A percentile compares a stretch with the other conserved stretches of the same genome.
phyloP scores from a whole-genome alignment of 2,888 invertebrate genomes.

The Villa cingulata region DNA sequence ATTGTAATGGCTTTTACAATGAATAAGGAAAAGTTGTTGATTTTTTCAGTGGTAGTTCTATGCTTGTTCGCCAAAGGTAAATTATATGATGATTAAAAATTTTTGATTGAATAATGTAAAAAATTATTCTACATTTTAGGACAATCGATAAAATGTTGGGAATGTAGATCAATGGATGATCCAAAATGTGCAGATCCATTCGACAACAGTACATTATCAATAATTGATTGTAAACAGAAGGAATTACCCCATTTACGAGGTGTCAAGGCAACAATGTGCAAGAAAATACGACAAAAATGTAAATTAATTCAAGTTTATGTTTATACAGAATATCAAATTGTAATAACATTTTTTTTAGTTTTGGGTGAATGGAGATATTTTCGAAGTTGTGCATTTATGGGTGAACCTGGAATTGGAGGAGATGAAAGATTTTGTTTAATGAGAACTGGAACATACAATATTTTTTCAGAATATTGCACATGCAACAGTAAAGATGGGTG shows the following conservation, averaged over 20 bases:
- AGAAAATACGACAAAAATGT: constrained; percentile 87
- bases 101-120: not conserved
- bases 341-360: constrained; percentile 38
- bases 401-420: constrained; percentile 77
- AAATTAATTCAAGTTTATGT: constrained; percentile 6
- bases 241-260: constrained; percentile 51
- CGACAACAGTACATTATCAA: constrained; percentile 75
- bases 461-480: constrained; percentile 87
- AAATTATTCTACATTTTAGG: too few relatives aligned
- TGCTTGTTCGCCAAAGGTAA: not conserved
- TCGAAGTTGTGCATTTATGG: constrained; percentile 77
- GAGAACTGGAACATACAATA: constrained; percentile 83
- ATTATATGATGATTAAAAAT: not conserved
- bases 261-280: constrained; percentile 68
- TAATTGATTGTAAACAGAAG: constrained; percentile 61
- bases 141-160: constrained; percentile 73
- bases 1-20: too few relatives aligned
- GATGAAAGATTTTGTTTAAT: constrained; percentile 84
- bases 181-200: constrained; percentile 87
- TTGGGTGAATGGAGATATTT: constrained; percentile 81
- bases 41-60: not conserved
- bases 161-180: constrained; percentile 75
- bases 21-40: not conserved
- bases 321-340: not conserved
- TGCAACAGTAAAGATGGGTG: constrained; percentile 89